Base-by-base conservation (phyloP, 2,797 vertebrate species). In the Leptoclinus maculatus region DNA sequence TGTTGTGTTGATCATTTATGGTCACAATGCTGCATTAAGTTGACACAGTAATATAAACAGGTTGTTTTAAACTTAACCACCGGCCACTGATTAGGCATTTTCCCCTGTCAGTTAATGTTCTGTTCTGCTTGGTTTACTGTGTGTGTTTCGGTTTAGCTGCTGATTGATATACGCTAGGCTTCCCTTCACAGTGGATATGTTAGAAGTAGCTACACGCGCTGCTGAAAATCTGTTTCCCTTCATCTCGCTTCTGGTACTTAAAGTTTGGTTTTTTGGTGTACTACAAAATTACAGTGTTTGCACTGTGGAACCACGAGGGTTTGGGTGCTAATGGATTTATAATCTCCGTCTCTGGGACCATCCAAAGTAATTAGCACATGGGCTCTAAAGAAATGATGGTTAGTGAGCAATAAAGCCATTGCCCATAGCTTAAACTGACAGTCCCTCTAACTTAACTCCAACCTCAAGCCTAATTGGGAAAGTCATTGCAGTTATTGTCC, bases 341-440 rank as follows among this genome's bases (percentile, higher is more conserved):
- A 95, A 93, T 96, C 95, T 96, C 94, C 93, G 95, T 97, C 95
- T 95, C 92, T 87, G 96, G 91, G 93, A 95, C 95, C 94, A 96
- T 97, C 95, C 94, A 95, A 90, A 95, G 95, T 97, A 97, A 97
- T 98, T 98, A 98, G 96, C 96, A 96, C 96, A 96, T 96, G 93
- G 95, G 95, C 96, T 96, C 95, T 95, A 96, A 97, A 96, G 95
- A 96, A 96, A 96, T 96, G 95, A 95, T 96, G 96, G 97, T 97
- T 98, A 96, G 96, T 96, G 96, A 96, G 96, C 96, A 97, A 97
- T 98, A 97, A 98, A 98, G 95, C 95, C 96, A 97, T 97, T 97
- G 97, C 94, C 95, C 95, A 95, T 96, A 94, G 94, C 92, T 95
- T 92, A 92, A 96, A 95, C 93, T 96, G 96, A 96, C 96, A 96